These are phyloP conservation scores for Patiria pectinifera DNA, from an alignment of 53 echinoderm and acorn worm species.

Conservation along the genomic window DNA sequence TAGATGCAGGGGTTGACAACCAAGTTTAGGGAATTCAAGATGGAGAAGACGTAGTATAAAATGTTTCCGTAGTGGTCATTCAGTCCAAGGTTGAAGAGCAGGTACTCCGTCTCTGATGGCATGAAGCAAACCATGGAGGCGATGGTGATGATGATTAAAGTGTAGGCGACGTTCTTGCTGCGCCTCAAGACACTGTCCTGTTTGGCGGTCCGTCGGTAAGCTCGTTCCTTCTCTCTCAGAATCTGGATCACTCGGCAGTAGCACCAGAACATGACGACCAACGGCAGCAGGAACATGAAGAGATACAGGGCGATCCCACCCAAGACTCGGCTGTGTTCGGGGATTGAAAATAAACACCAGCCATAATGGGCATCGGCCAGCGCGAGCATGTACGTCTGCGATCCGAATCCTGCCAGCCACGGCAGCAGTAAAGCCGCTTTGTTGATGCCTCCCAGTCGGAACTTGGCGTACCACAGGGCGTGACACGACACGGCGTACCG, in stretches of 20 bases:
- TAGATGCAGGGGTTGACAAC: slow-evolving; percentile 45
- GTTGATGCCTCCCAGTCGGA: slow-evolving; percentile 9
- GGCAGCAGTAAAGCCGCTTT: background rate
- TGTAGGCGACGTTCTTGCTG: slow-evolving; percentile 28
- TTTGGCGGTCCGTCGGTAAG: background rate
- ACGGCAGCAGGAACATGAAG: slow-evolving; percentile 20
- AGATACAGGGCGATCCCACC: background rate
- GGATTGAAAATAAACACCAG: background rate
- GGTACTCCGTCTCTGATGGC: slow-evolving; percentile 10
- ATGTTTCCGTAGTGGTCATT: background rate
- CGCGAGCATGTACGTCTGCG: background rate
- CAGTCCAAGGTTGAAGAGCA: slow-evolving; percentile 11
- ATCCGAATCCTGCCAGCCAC: slow-evolving; percentile 4
- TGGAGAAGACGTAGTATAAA: slow-evolving; percentile 20
- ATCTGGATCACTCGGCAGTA: background rate
- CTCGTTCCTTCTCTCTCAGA: slow-evolving; percentile 1
- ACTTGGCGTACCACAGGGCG: slow-evolving; percentile 27
- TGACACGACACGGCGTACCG: slow-evolving; percentile 30
- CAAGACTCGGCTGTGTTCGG: background rate
- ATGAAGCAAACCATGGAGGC: slow-evolving; percentile 34
- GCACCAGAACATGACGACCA: slow-evolving; percentile 20
- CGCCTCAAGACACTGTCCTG: slow-evolving; percentile 10
- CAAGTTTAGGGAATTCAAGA: slow-evolving; percentile 22
- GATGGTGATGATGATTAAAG: slow-evolving; percentile 27
- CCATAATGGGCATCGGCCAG: background rate